Base-by-base conservation (phyloP, 2,797 vertebrate species). In the Carcharodon carcharias region DNA sequence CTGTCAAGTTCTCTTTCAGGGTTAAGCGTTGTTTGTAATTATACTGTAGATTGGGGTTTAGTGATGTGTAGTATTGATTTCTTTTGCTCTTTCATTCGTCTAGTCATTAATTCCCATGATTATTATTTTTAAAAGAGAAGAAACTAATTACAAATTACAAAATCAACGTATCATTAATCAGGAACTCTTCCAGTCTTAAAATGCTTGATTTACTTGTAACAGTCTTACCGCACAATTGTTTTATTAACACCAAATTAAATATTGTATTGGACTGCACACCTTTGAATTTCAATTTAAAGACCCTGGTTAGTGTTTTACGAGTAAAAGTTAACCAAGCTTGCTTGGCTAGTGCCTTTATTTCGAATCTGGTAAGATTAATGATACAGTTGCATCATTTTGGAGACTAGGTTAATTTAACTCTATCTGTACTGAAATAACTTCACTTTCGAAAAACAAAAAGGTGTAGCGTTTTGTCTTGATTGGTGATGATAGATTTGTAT, bases 61-160 rank as follows among this genome's bases (percentile, higher is more conserved):
- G 28, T 73, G 50, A 95, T 95, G 67, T 95, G 94, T n/a, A 58
- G 8, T 95, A 73, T 95, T 95, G 94, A 95, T 95, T 77, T 58
- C 31, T 18, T 71, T 95, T 77, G 3, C n/a, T 35, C 31, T 71
- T 95, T 73, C 8, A 95, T 95, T 95, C 11, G 2, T 56, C 67
- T 95, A 73, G 94, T 95, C 69, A 58, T 77, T 95, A 77, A 95
- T 95, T 95, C 94, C 73, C 28, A 77, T 77, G 94, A 95, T 77
- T 77, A 77, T n/a, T 95, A 77, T 73, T 95, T 73, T 95, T 77
- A 58, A 73, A 95, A 77, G 26, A 73, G 26, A 40, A 73, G 18
- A 95, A 95, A 16, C 65, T 31, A 54, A 95, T 95, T 95, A 73
- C 28, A 58, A 77, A 58, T 35, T 54, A 73, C 14, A 92, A 92